A percentile compares a stretch with the other conserved stretches of the same genome.
phyloP scores from a whole-genome alignment of 1,140 invertebrate species.

The Anagrus nilaparvatae region DNA sequence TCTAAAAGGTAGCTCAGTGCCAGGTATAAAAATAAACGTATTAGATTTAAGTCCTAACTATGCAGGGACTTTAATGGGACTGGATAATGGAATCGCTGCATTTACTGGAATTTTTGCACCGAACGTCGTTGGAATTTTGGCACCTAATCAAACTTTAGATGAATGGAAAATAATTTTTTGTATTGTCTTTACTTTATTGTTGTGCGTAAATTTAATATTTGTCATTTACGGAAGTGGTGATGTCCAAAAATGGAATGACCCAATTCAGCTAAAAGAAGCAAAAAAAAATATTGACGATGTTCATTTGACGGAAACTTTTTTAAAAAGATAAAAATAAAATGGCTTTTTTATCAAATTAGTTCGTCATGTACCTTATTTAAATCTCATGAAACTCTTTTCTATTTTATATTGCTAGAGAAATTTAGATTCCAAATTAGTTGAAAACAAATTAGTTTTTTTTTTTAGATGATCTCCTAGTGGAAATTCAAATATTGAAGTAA shows the following conservation, averaged over 20 bases:
- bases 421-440: no score
- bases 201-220: constrained; percentile 63
- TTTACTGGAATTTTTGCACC: constrained; percentile 72
- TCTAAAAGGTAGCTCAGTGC: constrained; percentile 49
- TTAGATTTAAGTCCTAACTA: constrained; percentile 75
- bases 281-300: not conserved
- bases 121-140: constrained; percentile 65
- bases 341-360: no score
- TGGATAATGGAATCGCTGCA: constrained; percentile 75
- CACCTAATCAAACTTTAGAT: constrained; percentile 55
- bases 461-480: no score
- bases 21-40: constrained; percentile 66
- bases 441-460: no score
- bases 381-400: no score
- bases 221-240: constrained; percentile 60
- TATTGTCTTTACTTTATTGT: constrained; percentile 64
- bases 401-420: no score
- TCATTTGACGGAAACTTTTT: no score
- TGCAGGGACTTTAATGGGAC: constrained; percentile 73
- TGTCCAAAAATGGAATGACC: constrained; percentile 60
- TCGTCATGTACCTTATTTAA: no score
- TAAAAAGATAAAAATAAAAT: no score
- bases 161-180: constrained; percentile 79
- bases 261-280: constrained; percentile 18
- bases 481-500: no score